phyloP scores from a whole-genome alignment of 2,797 vertebrate genomes.

The Smutsia temminckii region DNA sequence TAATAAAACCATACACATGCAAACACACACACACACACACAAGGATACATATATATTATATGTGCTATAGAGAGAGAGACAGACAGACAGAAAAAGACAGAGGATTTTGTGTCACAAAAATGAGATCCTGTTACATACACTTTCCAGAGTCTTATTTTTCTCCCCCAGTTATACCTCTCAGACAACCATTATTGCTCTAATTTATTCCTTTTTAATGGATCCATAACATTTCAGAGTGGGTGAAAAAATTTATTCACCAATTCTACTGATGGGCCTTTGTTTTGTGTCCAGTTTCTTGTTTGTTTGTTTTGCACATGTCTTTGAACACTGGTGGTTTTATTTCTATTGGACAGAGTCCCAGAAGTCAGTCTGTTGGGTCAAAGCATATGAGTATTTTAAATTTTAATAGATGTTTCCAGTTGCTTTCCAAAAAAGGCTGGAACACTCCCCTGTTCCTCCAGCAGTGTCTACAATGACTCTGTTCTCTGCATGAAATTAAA shows the following conservation, averaged over 20 bases:
- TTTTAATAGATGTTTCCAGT: background rate
- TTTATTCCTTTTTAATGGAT: background rate
- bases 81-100: background rate
- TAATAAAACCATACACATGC: background rate
- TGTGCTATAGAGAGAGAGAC: background rate
- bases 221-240: background rate
- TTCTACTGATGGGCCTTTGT: background rate
- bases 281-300: background rate
- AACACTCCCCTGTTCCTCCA: background rate
- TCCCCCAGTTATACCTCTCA: background rate
- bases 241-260: background rate
- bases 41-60: background rate
- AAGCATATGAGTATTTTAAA: constrained; percentile 33
- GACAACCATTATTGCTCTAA: background rate
- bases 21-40: background rate
- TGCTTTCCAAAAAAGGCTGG: background rate
- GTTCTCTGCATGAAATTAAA: constrained; percentile 19
- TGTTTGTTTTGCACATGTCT: background rate
- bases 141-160: background rate
- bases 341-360: background rate
- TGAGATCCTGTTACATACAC: background rate
- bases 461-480: background rate
- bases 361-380: background rate
- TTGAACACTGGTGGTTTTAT: background rate
- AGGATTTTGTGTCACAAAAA: constrained; percentile 36